Conservation (phyloP, 2,113 vertebrate genomes). For the Zosterops pallidus region DNA sequence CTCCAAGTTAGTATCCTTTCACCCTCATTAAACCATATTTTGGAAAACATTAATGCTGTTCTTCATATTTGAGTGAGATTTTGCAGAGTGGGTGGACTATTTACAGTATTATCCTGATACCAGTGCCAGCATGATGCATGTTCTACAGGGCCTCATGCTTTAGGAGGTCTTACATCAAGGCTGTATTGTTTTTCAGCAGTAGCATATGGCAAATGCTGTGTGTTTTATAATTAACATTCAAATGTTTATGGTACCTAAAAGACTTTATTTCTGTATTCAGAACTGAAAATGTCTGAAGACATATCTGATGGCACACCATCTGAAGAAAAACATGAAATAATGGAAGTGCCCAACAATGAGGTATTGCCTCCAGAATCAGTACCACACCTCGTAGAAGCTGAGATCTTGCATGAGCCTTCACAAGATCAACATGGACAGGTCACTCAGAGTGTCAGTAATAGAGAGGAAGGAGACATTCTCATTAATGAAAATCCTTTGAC, state of each 20-base stretch:
- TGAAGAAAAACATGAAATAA: slow-evolving; percentile 45
- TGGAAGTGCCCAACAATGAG: not conserved
- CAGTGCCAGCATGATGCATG: not conserved
- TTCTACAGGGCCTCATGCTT: not conserved
- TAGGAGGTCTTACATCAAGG: not conserved
- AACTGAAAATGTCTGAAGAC: slow-evolving; percentile 73
- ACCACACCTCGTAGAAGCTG: not conserved
- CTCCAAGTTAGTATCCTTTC: not conserved
- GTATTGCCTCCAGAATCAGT: not conserved
- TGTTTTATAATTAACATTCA: not conserved
- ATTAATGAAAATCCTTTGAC: not conserved
- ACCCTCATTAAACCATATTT: not conserved
- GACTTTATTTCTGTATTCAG: slow-evolving; percentile 27
- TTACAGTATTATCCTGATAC: not conserved
- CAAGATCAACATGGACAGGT: not conserved
- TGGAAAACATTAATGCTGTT: not conserved
- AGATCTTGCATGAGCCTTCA: not conserved
- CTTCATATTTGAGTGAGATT: not conserved
- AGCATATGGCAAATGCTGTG: not conserved
- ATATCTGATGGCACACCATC: not conserved
- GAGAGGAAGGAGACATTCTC: not conserved
- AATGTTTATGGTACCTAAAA: not conserved
- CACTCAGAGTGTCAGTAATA: not conserved
- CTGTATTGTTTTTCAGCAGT: not conserved
- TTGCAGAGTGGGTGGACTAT: not conserved